Percentiles rank a stretch among this genome's conserved stretches.
Evolutionary conservation across 2,888 invertebrate genomes (phyloP).

Genomic region (Conistra vaccinii): DNA sequence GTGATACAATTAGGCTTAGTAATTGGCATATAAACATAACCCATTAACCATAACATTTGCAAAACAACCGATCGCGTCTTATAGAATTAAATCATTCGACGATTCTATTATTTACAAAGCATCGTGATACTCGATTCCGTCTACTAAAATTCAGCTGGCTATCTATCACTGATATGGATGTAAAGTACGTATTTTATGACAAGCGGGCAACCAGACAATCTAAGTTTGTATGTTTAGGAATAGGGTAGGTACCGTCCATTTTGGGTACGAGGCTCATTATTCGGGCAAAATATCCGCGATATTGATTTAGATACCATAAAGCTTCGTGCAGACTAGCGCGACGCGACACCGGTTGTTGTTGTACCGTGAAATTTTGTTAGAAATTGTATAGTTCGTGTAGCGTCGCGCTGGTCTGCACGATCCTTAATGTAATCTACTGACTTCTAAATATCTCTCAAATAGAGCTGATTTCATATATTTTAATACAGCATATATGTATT

Average conservation of each 20-base stretch:
- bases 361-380: too few species aligned
- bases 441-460: not conserved
- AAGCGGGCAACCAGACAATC: not conserved
- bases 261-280: not conserved
- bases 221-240: conserved; percentile 1
- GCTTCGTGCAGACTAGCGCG: too few species aligned
- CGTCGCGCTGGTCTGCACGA: too few species aligned
- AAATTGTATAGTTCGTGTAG: too few species aligned
- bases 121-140: not conserved
- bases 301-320: too few species aligned
- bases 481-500: not conserved
- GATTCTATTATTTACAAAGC: not conserved
- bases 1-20: not conserved
- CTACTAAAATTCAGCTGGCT: conserved; percentile 6
- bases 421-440: not conserved
- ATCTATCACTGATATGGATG: not conserved
- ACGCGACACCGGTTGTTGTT: too few species aligned
- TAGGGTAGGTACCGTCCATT: not conserved
- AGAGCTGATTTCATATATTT: not conserved
- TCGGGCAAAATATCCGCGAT: not conserved
- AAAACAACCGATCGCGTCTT: not conserved
- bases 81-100: conserved; percentile 3
- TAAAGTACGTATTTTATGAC: not conserved
- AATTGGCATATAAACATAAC: conserved; percentile 3
- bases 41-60: not conserved